These are phyloP conservation scores for Platyura marginata DNA, from an alignment of 1,140 invertebrate species.

Conservation along the genomic window DNA sequence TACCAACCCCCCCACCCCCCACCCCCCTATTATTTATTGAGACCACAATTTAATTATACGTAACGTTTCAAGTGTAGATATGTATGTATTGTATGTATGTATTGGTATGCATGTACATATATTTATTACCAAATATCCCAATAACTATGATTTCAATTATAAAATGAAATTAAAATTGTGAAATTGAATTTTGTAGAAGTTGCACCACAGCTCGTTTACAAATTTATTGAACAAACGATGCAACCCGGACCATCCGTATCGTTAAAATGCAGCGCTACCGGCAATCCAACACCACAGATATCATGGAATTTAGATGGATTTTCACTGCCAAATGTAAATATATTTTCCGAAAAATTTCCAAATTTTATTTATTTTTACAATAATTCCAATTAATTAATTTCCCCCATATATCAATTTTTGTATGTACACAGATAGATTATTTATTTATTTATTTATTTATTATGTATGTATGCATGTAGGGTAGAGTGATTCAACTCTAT, in stretches of 20 bases:
- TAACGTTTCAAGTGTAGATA: no score
- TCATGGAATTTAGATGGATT: slow-evolving; percentile 64
- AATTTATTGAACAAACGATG: slow-evolving; percentile 64
- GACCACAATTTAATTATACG: no score
- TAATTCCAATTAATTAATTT: background rate
- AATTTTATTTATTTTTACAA: background rate
- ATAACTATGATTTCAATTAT: no score
- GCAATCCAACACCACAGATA: slow-evolving; percentile 67
- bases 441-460: no score
- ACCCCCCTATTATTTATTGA: no score
- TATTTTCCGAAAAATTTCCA: background rate
- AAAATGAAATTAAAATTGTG: background rate
- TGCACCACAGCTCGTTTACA: slow-evolving; percentile 55
- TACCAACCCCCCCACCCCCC: no score
- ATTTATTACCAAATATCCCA: no score
- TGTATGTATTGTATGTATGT: no score
- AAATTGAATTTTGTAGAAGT: slow-evolving; percentile 48
- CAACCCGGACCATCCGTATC: slow-evolving; percentile 63
- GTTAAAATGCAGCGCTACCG: slow-evolving; percentile 56
- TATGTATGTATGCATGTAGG: no score
- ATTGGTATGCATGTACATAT: no score
- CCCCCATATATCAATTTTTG: background rate
- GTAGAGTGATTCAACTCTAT: no score
- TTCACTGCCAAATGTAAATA: slow-evolving; percentile 27
- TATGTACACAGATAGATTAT: no score